phyloP scores from a whole-genome alignment of 2,797 vertebrate species.

The Catharus ustulatus region DNA sequence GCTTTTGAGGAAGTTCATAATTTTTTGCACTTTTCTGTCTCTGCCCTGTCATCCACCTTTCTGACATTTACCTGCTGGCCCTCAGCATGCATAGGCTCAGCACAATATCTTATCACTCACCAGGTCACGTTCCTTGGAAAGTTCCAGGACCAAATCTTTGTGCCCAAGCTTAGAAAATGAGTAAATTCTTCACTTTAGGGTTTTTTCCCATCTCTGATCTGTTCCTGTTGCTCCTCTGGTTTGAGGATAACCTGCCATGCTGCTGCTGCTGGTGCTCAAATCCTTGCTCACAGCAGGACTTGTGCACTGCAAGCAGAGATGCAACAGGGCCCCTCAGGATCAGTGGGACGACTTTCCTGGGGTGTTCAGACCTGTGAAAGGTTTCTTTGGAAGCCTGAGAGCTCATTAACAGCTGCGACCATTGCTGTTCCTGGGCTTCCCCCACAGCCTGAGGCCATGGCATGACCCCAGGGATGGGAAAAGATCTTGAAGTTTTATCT shows the following conservation, averaged over 20 bases:
- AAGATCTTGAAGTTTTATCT: background rate
- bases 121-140: constrained; percentile 84
- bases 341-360: background rate
- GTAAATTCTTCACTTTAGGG: background rate
- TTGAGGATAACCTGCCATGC: background rate
- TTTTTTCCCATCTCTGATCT: background rate
- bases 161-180: background rate
- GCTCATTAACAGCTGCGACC: background rate
- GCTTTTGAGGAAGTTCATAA: background rate
- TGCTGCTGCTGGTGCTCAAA: background rate
- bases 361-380: accelerated
- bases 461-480: background rate
- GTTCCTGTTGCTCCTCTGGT: background rate
- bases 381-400: background rate
- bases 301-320: background rate
- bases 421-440: background rate
- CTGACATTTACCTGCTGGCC: background rate
- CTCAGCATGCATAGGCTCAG: background rate
- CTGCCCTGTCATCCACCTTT: background rate
- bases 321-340: accelerated
- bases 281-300: background rate
- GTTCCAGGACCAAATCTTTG: constrained; percentile 57
- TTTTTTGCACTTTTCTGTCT: background rate
- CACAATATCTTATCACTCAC: constrained; percentile 32
- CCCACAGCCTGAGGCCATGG: background rate